Base-by-base conservation (phyloP, 1,140 invertebrate genomes). In the Calephelis virginiensis region DNA sequence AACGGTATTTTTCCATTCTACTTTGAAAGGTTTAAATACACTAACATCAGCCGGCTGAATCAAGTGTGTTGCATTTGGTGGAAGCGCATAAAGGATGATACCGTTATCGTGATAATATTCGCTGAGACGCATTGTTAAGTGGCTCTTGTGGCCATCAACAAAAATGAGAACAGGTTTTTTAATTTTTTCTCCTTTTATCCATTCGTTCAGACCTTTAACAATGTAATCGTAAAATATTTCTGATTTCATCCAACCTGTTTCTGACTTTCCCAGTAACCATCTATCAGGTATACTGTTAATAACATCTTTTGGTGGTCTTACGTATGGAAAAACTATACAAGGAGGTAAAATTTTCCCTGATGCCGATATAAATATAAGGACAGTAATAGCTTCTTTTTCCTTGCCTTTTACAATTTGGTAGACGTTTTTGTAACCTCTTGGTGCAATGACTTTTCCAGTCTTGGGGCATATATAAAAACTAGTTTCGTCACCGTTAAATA, bases 1-100 rank as follows among this genome's bases (percentile, higher is more conserved):
- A 8, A 61, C 60, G 38, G 37, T 43, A 12, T 37, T 38, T 61
- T n/a, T 12, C 60, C 60, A 61, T 38, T 63, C 11, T 17, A 13
- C 5, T 47, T 63, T 63, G n/a, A 63, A 12, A 14, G 65, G 56
- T 61, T 12, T 60, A 40, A 66, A 66, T n/a, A 61, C 62, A 60
- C 62, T 64, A 4, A 68, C 67, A 40, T 68, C 67, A 7, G 67
- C 67, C 8, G 67, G 67, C 37, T 68, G 67, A 5, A 68, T 60
- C 5, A 68, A 17, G 13, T 61, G 62, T 12, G 66, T 63, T 2
- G 67, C 38, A 47, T 68, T 64, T 14, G 67, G 67, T 13, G 62
- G 62, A 6, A 68, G 13, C 5, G 67, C 67, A 60, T 64, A 64
- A 11, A 68, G 17, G 38, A 68, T 50, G 11, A 64, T 68, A 8